phyloP scores from a whole-genome alignment of 1,140 invertebrate genomes.

The Phortica variegata region DNA sequence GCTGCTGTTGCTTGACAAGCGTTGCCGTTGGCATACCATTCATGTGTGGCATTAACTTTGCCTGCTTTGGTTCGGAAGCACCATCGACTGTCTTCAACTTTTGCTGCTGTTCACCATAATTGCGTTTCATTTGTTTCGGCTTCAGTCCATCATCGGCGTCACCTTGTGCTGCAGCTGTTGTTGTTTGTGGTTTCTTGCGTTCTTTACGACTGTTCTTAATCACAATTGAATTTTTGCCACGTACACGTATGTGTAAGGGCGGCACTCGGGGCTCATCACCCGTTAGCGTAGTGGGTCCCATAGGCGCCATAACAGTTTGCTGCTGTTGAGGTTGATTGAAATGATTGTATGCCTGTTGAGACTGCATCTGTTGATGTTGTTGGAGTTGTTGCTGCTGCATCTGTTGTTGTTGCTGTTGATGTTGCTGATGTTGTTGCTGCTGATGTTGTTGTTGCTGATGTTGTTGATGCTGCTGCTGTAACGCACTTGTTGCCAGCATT shows the following conservation, averaged over 20 bases:
- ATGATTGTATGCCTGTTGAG: constrained; percentile 27
- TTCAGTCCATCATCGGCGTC: constrained; percentile 19
- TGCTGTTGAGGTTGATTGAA: constrained; percentile 23
- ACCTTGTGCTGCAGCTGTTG: constrained; percentile 2
- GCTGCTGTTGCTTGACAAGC: constrained; percentile 16
- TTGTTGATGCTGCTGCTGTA: constrained; percentile 10
- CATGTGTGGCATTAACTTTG: constrained; percentile 29
- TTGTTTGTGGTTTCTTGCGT: constrained; percentile 62
- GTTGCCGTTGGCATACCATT: constrained; percentile 29
- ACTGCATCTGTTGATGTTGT: constrained; percentile 25
- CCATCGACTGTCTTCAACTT: constrained; percentile 13
- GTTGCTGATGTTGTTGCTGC: constrained; percentile 9
- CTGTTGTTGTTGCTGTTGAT: constrained; percentile 1
- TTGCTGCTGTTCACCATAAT: constrained; percentile 25
- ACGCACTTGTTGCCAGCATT: constrained; percentile 16
- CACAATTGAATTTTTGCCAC: constrained; percentile 83
- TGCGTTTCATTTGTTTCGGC: constrained; percentile 28
- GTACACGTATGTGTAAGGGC: constrained; percentile 83
- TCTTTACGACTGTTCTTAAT: constrained; percentile 80
- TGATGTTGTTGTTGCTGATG: constrained; percentile 11
- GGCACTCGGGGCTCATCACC: constrained; percentile 77
- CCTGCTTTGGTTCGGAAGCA: constrained; percentile 25
- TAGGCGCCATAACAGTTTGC: too few relatives aligned
- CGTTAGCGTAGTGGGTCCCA: too few relatives aligned
- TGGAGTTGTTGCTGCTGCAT: constrained; percentile 11